Evolutionary conservation across 2,888 invertebrate species (phyloP), one percentile per base, ranked within the genome.

Genomic region (Mellilla xanthometata): DNA sequence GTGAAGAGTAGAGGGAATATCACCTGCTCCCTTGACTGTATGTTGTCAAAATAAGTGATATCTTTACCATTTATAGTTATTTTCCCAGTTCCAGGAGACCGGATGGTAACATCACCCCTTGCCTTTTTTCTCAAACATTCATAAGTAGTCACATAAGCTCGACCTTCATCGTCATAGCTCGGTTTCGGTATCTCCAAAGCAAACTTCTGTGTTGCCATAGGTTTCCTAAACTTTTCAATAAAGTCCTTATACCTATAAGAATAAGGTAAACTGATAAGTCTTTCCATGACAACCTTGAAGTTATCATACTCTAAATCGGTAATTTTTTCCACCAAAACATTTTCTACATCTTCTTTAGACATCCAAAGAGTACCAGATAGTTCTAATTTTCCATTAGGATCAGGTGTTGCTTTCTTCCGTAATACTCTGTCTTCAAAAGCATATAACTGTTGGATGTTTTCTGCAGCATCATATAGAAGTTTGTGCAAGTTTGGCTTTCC

Each of bases 1-100:
- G 94, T 92, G 67, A 97, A 95, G 58, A 95, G 91, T 49, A 99
- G 85, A 2, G 98, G 98, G 72, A 96, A 97, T 63, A 98, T 76
- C 8, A 96, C 95, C 91, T 96, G 95, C 89, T 97, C 94, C 63
- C 95, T 92, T 10, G 93, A 86, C 65, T 95, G 94, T 3, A 92
- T 72, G 60, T 93, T 87, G 15, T 91, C 76, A 74, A 98, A 98
- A 75, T 95, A 97, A 4, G 91, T 91, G 22, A 97, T 91, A 68
- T 95, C 94, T 67, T 92, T 71, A 2, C 94, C 95, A 82, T 98
- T 98, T 40, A 98, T 94, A 15, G 87, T 91, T 40, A 98, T 91
- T 70, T 93, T 91, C 1, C 99, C 98, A 35, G 94, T 93, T 8
- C 99, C 98, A 12, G 96, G 95, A 7, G 93, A 92, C 49, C 90